phyloP scores from a whole-genome alignment of 2,113 vertebrate species.

The Aegithalos caudatus region DNA sequence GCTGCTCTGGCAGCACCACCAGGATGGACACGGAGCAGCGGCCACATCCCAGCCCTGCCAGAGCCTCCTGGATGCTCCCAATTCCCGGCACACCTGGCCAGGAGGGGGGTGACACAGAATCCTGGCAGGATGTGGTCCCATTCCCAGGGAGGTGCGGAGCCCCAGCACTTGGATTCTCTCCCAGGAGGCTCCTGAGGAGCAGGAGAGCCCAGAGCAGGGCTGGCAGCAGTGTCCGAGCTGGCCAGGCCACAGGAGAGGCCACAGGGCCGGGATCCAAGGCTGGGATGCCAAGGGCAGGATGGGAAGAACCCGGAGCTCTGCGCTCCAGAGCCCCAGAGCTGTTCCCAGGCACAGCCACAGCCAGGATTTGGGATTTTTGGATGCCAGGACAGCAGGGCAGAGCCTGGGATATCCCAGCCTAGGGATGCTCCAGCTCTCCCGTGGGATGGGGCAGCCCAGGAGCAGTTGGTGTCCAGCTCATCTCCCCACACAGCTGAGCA shows the following conservation, averaged over 20 bases:
- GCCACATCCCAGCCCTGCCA: not conserved
- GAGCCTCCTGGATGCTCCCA: rapidly evolving
- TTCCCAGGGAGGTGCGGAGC: not conserved
- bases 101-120: not conserved
- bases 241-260: not conserved
- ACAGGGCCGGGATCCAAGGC: not conserved
- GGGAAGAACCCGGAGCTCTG: not conserved
- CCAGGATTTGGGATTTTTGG: not conserved
- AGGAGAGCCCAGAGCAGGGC: not conserved
- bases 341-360: not conserved
- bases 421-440: not conserved
- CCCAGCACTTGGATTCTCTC: rapidly evolving
- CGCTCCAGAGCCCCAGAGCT: not conserved
- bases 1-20: not conserved
- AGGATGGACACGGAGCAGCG: not conserved
- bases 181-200: not conserved
- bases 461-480: not conserved
- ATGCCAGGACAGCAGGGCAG: not conserved
- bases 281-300: rapidly evolving
- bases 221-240: rapidly evolving
- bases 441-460: rapidly evolving
- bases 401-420: not conserved
- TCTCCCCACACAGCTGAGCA: not conserved
- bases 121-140: rapidly evolving
- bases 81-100: rapidly evolving